Percentiles rank a stretch among this genome's conserved stretches.
These are phyloP conservation scores for Trypoxylon attenuatum DNA, from an alignment of 2,888 invertebrate species.

Conservation along the genomic window DNA sequence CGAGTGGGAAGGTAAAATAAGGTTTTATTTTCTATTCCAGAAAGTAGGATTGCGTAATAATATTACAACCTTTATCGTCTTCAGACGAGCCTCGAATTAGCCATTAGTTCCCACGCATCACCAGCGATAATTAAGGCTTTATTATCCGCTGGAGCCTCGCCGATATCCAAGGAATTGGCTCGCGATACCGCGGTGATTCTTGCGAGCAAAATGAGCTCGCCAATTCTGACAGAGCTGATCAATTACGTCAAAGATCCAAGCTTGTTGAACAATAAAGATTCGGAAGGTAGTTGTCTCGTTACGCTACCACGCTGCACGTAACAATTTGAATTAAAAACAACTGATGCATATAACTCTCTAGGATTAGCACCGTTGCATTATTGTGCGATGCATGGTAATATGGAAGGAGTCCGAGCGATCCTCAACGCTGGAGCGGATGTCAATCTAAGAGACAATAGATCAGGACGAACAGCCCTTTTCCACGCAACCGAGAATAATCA, in stretches of 20 bases:
- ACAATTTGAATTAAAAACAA: background rate
- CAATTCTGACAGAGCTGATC: constrained; percentile 53
- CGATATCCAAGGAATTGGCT: constrained; percentile 41
- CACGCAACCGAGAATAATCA: constrained; percentile 64
- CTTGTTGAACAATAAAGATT: constrained; percentile 54
- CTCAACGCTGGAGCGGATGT: constrained; percentile 57
- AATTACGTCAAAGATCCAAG: constrained; percentile 28
- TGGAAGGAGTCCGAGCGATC: constrained; percentile 52
- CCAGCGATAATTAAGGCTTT: constrained; percentile 56
- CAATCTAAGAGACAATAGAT: constrained; percentile 63
- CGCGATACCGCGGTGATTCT: constrained; percentile 65
- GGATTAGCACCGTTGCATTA: constrained; percentile 68
- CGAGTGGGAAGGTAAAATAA: constrained; percentile 55
- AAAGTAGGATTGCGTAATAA: background rate
- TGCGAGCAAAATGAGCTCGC: constrained; percentile 59
- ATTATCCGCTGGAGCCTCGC: constrained; percentile 62
- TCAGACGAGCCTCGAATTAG: constrained; percentile 68
- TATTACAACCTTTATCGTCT: constrained; percentile 9
- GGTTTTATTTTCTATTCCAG: background rate
- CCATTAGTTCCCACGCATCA: constrained; percentile 53
- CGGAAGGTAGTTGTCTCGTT: constrained; percentile 51
- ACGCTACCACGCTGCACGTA: no score
- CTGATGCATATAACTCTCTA: constrained; percentile 18
- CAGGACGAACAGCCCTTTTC: constrained; percentile 68
- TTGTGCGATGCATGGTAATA: constrained; percentile 59